Conservation (phyloP, 1,140 invertebrate species). For the Mycetomoellerius zeteki region DNA sequence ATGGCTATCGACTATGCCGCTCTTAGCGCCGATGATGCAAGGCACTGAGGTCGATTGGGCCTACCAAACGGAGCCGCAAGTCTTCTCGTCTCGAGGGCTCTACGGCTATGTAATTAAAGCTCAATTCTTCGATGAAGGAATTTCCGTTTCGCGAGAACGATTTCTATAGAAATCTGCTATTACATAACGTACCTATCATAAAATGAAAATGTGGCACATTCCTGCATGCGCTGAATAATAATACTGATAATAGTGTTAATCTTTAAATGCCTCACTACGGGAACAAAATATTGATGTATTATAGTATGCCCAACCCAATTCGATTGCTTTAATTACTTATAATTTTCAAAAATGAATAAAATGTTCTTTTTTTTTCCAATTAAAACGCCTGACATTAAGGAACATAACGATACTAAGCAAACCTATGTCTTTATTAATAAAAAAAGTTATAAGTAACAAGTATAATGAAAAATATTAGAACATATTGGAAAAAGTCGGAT, state of each 20-base stretch:
- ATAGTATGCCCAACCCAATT: too few species aligned
- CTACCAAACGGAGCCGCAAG: slow-evolving; percentile 89
- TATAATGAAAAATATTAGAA: too few species aligned
- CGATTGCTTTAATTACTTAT: too few species aligned
- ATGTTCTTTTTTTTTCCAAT: too few species aligned
- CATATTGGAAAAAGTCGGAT: too few species aligned
- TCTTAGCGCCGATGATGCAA: slow-evolving; percentile 90
- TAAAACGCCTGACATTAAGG: too few species aligned
- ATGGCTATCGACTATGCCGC: slow-evolving; percentile 88
- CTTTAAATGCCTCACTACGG: too few species aligned
- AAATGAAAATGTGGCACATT: background rate
- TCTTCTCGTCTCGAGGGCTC: slow-evolving; percentile 89
- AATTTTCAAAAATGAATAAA: too few species aligned
- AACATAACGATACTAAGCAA: too few species aligned
- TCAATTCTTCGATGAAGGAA: slow-evolving; percentile 16
- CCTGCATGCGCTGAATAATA: background rate
- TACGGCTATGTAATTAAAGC: slow-evolving; percentile 86
- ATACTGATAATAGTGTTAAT: background rate
- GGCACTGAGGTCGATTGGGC: slow-evolving; percentile 90
- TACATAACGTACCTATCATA: background rate
- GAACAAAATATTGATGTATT: too few species aligned
- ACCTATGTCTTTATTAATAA: too few species aligned
- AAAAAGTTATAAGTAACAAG: too few species aligned
- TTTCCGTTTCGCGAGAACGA: slow-evolving; percentile 4
- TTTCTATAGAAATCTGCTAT: background rate